phyloP scores from a whole-genome alignment of 1,140 invertebrate species.

The Paraescarpia echinospica region DNA sequence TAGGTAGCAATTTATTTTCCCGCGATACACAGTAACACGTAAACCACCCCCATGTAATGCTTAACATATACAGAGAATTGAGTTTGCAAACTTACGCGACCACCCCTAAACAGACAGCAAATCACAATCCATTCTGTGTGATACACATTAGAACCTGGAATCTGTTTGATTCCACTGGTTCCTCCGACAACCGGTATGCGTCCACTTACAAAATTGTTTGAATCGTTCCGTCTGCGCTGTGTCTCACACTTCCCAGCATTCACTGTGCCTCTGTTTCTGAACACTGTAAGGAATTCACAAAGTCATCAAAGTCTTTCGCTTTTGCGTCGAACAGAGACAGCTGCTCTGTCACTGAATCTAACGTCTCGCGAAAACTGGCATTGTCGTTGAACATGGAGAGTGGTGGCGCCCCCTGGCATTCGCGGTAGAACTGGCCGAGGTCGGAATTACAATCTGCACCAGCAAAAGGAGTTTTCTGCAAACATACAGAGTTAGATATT shows the following conservation, averaged over 20 bases:
- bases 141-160: not conserved
- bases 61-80: too few species aligned
- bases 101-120: not conserved
- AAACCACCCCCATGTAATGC: too few species aligned
- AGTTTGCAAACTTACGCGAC: too few species aligned
- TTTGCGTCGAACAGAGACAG: conserved; percentile 75
- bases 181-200: not conserved
- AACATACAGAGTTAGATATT: conserved; percentile 33
- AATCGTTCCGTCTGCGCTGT: not conserved
- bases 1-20: too few species aligned
- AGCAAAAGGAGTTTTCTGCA: conserved; percentile 65
- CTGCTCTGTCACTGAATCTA: conserved; percentile 72
- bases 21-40: too few species aligned
- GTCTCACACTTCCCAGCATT: not conserved
- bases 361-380: conserved; percentile 65
- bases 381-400: conserved; percentile 67
- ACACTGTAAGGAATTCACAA: conserved; percentile 29
- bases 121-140: not conserved
- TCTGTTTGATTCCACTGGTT: too few species aligned
- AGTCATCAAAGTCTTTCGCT: conserved; percentile 73
- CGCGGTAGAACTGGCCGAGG: conserved; percentile 75
- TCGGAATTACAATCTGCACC: conserved; percentile 63
- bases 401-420: conserved; percentile 76
- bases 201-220: not conserved
- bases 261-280: not conserved